These are phyloP conservation scores for Drosophila pandora DNA, from an alignment of 1,140 invertebrate genomes.

Conservation along the genomic window DNA sequence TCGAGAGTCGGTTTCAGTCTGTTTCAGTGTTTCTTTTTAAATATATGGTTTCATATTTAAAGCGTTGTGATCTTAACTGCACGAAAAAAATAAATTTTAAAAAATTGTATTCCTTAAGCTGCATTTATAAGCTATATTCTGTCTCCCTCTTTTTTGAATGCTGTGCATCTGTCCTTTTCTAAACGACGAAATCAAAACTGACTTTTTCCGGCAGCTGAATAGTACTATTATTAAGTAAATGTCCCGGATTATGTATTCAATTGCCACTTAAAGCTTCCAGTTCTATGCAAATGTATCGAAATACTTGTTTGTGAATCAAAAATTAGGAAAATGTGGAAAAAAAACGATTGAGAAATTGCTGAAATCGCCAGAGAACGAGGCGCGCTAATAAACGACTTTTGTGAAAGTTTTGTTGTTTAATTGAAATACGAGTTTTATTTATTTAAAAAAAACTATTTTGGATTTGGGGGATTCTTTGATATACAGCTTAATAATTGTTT, in stretches of 20 bases:
- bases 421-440: constrained; percentile 1
- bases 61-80: constrained; percentile 1
- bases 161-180: constrained; percentile 2
- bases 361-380: not conserved
- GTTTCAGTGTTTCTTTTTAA: constrained; percentile 2
- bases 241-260: constrained; percentile 1
- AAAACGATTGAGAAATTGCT: constrained; percentile 12
- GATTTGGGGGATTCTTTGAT: not conserved
- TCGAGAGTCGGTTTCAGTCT: constrained; percentile 1
- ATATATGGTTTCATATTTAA: constrained; percentile 6
- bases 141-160: not conserved
- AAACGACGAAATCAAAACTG: not conserved
- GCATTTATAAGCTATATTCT: constrained; percentile 16
- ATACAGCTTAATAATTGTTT: no score
- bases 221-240: constrained; percentile 19
- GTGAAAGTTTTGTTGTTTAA: constrained; percentile 28
- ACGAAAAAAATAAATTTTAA: not conserved
- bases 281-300: constrained; percentile 9
- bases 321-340: not conserved
- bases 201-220: constrained; percentile 6
- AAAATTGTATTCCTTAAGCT: constrained; percentile 12
- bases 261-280: constrained; percentile 20
- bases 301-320: constrained; percentile 15
- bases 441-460: not conserved
- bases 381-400: constrained; percentile 21